phyloP scores from a whole-genome alignment of 1,140 invertebrate species.

The Drosophila busckii region DNA sequence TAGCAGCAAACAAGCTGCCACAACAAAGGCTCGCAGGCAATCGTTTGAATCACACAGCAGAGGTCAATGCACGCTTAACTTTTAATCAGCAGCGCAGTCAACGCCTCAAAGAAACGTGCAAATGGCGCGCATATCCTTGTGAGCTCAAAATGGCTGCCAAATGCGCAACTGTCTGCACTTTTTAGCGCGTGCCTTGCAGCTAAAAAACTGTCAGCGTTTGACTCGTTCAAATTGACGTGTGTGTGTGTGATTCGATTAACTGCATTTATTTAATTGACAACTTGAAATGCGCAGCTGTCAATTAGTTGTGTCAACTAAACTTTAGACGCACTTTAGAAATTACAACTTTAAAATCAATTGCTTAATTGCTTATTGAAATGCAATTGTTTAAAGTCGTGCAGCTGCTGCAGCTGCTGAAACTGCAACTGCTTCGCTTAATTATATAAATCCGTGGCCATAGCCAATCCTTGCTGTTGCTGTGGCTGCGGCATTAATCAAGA shows the following conservation, averaged over 20 bases:
- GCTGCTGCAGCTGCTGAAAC: constrained; percentile 2
- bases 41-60: constrained; percentile 31
- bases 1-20: constrained; percentile 48
- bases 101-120: constrained; percentile 21
- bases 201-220: constrained; percentile 26
- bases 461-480: constrained; percentile 29
- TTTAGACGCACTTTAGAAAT: background rate
- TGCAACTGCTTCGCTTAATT: constrained; percentile 26
- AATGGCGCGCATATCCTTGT: constrained; percentile 37
- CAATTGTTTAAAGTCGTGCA: constrained; percentile 16
- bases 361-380: constrained; percentile 52
- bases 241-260: no score
- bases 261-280: constrained; percentile 38
- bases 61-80: constrained; percentile 50
- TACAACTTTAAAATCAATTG: constrained; percentile 3
- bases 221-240: constrained; percentile 1
- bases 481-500: constrained; percentile 42
- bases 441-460: constrained; percentile 19
- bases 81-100: constrained; percentile 46
- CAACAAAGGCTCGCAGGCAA: constrained; percentile 37
- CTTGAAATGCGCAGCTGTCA: no score
- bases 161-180: background rate
- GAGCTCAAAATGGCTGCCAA: constrained; percentile 33
- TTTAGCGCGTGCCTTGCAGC: background rate
- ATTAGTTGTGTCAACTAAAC: no score